A percentile compares a stretch with the other conserved stretches of the same genome.
Evolutionary conservation across 1,140 invertebrate genomes (phyloP).

Genomic region (Spodoptera litura): DNA sequence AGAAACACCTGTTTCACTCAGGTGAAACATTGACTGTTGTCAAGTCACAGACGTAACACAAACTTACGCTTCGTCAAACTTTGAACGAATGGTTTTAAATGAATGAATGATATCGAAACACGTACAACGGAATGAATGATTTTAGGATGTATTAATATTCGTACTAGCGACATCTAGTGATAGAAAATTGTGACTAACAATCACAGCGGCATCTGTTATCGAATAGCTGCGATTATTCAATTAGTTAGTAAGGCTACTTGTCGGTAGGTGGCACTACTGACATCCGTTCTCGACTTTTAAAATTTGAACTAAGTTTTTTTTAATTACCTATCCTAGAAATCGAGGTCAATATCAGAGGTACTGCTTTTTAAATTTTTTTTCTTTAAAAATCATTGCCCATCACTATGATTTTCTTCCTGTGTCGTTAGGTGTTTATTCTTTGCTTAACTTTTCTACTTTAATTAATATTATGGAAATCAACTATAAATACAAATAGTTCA

Average conservation of each 20-base stretch:
- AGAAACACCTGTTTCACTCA: constrained; percentile 56
- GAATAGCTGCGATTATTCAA: background rate
- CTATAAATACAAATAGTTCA: too few species aligned
- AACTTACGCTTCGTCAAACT: constrained; percentile 16
- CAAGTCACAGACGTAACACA: constrained; percentile 35
- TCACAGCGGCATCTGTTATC: constrained; percentile 38
- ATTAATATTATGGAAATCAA: too few species aligned
- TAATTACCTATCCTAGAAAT: too few species aligned
- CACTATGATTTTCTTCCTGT: too few species aligned
- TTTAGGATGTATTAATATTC: constrained; percentile 18
- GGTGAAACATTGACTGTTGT: constrained; percentile 41
- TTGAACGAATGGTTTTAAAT: constrained; percentile 46
- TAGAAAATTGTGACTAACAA: background rate
- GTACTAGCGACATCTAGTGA: constrained; percentile 48
- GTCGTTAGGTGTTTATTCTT: too few species aligned
- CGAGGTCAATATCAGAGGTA: background rate
- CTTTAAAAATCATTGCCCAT: too few species aligned
- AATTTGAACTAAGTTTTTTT: too few species aligned
- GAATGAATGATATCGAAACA: too few species aligned
- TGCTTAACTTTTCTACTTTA: too few species aligned
- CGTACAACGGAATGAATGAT: constrained; percentile 4
- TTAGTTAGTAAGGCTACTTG: background rate
- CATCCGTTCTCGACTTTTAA: background rate
- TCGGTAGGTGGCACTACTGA: constrained; percentile 8
- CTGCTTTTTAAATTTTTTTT: too few species aligned